phyloP scores from a whole-genome alignment of 2,113 vertebrate species.

The Pachycephala philippinensis region DNA sequence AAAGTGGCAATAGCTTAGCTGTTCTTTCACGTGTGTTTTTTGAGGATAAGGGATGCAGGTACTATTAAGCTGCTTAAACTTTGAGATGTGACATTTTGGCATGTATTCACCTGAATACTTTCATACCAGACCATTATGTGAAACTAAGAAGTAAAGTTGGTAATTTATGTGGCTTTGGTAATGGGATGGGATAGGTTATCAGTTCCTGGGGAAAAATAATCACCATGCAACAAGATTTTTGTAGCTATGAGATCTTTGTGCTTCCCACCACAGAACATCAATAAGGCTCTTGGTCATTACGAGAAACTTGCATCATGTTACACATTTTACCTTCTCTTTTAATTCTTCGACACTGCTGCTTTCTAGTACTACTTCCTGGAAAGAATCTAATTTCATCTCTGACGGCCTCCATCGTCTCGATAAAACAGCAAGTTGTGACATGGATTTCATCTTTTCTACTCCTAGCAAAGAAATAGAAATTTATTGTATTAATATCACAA shows the following conservation, averaged over 20 bases:
- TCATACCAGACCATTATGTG: neutral
- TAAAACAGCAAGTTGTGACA: constrained; percentile 94
- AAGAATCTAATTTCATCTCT: constrained; percentile 88
- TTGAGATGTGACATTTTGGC: neutral
- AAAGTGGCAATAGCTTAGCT: neutral
- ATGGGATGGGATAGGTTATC: neutral
- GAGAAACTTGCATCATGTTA: neutral
- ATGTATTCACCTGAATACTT: neutral
- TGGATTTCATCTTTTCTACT: constrained; percentile 96
- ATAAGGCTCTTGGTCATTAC: neutral
- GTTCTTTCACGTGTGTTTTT: neutral
- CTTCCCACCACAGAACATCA: neutral
- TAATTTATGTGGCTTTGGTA: neutral
- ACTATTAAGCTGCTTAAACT: neutral
- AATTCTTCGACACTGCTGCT: constrained; percentile 95
- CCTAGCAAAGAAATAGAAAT: constrained; percentile 67
- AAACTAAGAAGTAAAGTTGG: neutral
- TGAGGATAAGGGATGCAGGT: neutral
- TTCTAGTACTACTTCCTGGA: constrained; percentile 94
- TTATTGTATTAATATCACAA: neutral
- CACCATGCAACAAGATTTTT: neutral
- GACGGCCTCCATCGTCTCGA: constrained; percentile 88
- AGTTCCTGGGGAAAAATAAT: neutral
- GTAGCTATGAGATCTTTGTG: neutral
- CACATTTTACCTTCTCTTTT: constrained; percentile 85